Evolutionary conservation across 2,888 invertebrate genomes (phyloP), one percentile per base, ranked within the genome.

Genomic region (Nudaria mundana): DNA sequence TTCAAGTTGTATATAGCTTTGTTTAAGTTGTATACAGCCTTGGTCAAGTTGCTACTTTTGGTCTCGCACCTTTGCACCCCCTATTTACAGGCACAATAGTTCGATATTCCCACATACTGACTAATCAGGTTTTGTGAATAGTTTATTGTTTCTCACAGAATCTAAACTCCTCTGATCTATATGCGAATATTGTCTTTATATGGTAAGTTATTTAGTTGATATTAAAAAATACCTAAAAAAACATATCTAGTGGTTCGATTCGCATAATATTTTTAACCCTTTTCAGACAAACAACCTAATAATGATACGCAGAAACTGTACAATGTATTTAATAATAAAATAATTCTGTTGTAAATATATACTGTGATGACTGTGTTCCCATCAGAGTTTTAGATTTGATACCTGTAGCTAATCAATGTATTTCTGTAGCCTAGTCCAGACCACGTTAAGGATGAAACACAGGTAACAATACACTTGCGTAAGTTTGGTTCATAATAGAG

Each of bases 301-400:
- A 34, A 11, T 16, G 18, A 37, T 29, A 14, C 40, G 35, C 22
- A 40, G 23, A 42, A 44, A 30, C 38, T 38, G 33, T 30, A 42
- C 37, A 48, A 47, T 38, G 34, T 42, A 44, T 41, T 36, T 37
- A 32, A 34, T 37, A 34, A 47, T 43, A 24, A 34, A 37, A 46
- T 52, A 11, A 40, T 56, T 50, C 50, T 48, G 50, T 61, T 56
- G 48, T 63, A 49, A 47, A 33, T 50, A n/a, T n/a, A 40, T 43
- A 36, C 57, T 63, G 65, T 59, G 48, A 58, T 60, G 65, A 53
- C 66, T 68, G 53, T 56, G 64, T 70, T 68, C 64, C 45, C 65
- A 64, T 66, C 60, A 63, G 40, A 50, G 35, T 43, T 52, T 43
- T 50, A 53, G 43, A 55, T 51, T 49, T 43, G 48, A 5, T 3